Percentiles rank a stretch among this genome's conserved stretches.
These are phyloP conservation scores for Amazona guildingii DNA, from an alignment of 2,113 vertebrate genomes.

Conservation along the genomic window DNA sequence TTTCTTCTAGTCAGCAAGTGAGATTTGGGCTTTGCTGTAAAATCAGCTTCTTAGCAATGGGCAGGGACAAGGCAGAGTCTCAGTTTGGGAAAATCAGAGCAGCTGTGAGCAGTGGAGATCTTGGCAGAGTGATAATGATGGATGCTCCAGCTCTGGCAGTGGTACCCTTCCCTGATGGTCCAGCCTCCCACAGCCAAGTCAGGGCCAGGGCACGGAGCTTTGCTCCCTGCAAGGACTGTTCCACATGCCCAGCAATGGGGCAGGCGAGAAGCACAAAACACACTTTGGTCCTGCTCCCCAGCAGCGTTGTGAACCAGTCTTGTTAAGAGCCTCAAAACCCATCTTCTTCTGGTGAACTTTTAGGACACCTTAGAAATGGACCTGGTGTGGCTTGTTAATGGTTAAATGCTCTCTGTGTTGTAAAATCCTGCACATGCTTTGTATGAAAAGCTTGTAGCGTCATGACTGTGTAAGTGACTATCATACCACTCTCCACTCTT, in stretches of 20 bases:
- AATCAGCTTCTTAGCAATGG: background rate
- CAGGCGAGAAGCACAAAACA: background rate
- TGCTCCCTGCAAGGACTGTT: background rate
- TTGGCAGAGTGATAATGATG: background rate
- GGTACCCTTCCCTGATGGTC: background rate
- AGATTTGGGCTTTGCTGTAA: background rate
- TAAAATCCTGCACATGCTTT: conserved; percentile 18
- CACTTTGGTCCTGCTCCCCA: background rate
- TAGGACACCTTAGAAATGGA: background rate
- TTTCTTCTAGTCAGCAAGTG: background rate
- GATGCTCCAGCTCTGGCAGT: background rate
- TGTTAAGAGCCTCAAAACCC: background rate
- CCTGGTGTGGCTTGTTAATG: background rate
- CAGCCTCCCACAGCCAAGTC: background rate
- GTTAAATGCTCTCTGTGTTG: background rate
- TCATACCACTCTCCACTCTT: background rate
- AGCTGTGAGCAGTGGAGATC: background rate
- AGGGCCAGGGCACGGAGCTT: background rate
- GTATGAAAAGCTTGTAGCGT: conserved; percentile 11
- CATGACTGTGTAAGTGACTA: conserved; percentile 14
- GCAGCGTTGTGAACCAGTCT: background rate
- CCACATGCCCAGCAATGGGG: background rate
- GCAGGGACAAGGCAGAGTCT: background rate
- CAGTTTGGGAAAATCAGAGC: background rate
- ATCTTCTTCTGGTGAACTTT: background rate